Conservation (phyloP, 2,113 vertebrate genomes). For the Thryonomys swinderianus region DNA sequence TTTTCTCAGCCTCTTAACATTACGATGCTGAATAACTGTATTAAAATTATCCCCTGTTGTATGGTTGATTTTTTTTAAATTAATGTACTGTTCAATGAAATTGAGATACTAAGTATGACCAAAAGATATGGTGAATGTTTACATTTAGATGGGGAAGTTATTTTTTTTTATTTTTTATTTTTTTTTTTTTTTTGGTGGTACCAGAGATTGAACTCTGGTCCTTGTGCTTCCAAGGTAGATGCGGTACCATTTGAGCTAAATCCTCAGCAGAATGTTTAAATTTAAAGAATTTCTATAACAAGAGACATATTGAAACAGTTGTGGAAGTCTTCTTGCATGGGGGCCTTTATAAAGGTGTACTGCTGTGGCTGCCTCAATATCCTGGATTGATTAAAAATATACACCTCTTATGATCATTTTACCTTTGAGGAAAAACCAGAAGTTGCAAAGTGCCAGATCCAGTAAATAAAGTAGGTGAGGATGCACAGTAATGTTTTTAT, state of each 20-base stretch:
- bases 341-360: neutral
- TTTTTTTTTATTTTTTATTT: no score
- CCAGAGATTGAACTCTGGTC: no score
- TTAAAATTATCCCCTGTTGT: neutral
- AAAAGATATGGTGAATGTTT: neutral
- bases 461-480: neutral
- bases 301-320: neutral
- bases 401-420: neutral
- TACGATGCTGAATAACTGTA: neutral
- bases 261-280: no score
- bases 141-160: no score
- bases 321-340: neutral
- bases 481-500: neutral
- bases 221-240: no score
- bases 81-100: neutral
- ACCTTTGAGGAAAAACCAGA: neutral
- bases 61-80: slow-evolving; percentile 32
- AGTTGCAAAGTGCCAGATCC: neutral
- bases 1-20: neutral
- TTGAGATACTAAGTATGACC: neutral
- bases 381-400: neutral
- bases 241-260: no score
- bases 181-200: no score
- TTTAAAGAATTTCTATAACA: neutral
- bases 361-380: neutral